phyloP scores from a whole-genome alignment of 2,888 invertebrate species.

The Stenoptilia bipunctidactyla region DNA sequence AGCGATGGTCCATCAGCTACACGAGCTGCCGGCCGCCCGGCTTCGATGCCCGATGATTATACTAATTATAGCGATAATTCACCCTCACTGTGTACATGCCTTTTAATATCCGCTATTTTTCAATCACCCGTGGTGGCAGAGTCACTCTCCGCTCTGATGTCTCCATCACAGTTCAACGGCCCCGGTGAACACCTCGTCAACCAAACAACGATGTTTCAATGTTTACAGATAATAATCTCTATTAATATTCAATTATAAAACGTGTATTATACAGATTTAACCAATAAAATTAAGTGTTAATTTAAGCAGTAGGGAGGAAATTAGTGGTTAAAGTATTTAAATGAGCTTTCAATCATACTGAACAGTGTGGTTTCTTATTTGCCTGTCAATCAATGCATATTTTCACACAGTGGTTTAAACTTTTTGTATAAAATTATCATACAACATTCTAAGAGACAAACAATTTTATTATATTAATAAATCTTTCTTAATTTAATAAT shows the following conservation, averaged over 20 bases:
- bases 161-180: conserved; percentile 21
- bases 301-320: conserved; percentile 34
- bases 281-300: conserved; percentile 32
- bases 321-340: conserved; percentile 27
- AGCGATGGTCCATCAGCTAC: conserved; percentile 27
- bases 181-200: not conserved
- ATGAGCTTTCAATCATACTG: conserved; percentile 37
- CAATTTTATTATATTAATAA: too few species aligned
- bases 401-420: not conserved
- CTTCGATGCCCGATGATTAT: conserved; percentile 41
- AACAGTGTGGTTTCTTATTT: conserved; percentile 3
- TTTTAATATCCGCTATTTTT: conserved; percentile 56
- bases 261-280: conserved; percentile 1
- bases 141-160: conserved; percentile 31
- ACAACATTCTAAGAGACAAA: too few species aligned
- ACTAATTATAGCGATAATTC: conserved; percentile 54
- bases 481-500: too few species aligned
- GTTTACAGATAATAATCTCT: conserved; percentile 22
- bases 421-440: too few species aligned
- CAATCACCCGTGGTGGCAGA: conserved; percentile 44
- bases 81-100: conserved; percentile 31
- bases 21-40: conserved; percentile 24
- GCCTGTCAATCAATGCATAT: not conserved
- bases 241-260: conserved; percentile 9
- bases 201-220: not conserved